These are phyloP conservation scores for Daptonema setosum DNA, from an alignment of 2,888 invertebrate species.

Conservation along the genomic window DNA sequence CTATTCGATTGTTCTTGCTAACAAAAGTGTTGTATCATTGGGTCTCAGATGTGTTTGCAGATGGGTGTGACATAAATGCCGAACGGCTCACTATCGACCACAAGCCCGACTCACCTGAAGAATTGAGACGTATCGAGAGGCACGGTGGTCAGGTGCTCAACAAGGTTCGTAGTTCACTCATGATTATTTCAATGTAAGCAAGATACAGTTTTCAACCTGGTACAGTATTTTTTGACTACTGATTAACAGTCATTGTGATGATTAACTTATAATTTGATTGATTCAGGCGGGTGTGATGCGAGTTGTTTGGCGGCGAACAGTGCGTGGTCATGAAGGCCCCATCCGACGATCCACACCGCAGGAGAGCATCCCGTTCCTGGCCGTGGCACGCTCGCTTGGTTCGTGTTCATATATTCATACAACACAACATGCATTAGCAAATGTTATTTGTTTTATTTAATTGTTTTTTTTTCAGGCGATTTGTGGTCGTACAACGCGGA, in stretches of 20 bases:
- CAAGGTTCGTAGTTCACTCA: neutral
- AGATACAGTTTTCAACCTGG: too few species aligned
- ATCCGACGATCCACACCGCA: conserved; percentile 67
- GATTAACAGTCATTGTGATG: too few species aligned
- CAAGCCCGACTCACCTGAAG: conserved; percentile 68
- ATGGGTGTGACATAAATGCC: neutral
- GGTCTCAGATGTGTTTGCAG: too few species aligned
- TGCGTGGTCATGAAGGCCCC: conserved; percentile 60
- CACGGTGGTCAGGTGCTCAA: conserved; percentile 23
- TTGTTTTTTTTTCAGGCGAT: conserved; percentile 42
- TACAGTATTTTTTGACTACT: too few species aligned
- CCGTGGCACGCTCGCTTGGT: conserved; percentile 79
- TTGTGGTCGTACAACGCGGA: conserved; percentile 88
- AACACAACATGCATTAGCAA: too few species aligned
- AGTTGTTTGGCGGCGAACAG: conserved; percentile 87
- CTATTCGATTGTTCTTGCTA: neutral
- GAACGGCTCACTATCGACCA: conserved; percentile 62
- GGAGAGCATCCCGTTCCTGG: conserved; percentile 80
- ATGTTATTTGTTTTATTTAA: neutral
- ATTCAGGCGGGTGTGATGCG: conserved; percentile 53
- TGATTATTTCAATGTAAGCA: too few species aligned
- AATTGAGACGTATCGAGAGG: conserved; percentile 53
- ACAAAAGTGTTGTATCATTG: neutral
- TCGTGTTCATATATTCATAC: too few species aligned
- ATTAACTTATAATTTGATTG: too few species aligned